These are phyloP conservation scores for Pedicia rivosa DNA, from an alignment of 2,888 invertebrate species.

Conservation along the genomic window DNA sequence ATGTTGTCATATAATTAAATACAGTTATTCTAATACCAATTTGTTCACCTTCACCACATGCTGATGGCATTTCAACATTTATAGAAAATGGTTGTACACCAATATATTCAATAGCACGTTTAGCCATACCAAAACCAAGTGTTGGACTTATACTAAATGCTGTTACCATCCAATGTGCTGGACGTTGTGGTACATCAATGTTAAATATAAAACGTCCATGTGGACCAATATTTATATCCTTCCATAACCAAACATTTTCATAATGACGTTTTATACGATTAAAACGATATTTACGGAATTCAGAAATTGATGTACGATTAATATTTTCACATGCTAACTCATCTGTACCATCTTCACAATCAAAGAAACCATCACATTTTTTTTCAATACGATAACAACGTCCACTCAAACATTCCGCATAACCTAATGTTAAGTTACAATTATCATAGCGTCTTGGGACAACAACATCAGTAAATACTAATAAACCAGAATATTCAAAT, in stretches of 20 bases:
- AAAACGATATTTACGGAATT: constrained; percentile 65
- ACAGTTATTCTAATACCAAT: constrained; percentile 82
- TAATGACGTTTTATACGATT: constrained; percentile 81
- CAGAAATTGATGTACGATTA: constrained; percentile 48
- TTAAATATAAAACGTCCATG: constrained; percentile 81
- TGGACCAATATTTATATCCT: constrained; percentile 82
- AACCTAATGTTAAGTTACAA: constrained; percentile 60
- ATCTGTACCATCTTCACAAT: constrained; percentile 77
- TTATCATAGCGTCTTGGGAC: constrained; percentile 47
- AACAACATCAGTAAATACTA: constrained; percentile 81
- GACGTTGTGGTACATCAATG: constrained; percentile 64
- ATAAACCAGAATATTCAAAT: constrained; percentile 74
- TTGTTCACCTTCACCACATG: constrained; percentile 81
- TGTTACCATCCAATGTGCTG: constrained; percentile 86
- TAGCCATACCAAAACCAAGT: constrained; percentile 74
- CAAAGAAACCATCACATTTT: constrained; percentile 59
- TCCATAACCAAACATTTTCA: constrained; percentile 92
- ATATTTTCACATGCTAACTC: constrained; percentile 57
- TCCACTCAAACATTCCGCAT: constrained; percentile 65
- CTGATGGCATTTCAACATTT: constrained; percentile 78
- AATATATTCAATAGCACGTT: constrained; percentile 66
- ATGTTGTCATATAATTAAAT: constrained; percentile 81
- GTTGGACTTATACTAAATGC: constrained; percentile 81
- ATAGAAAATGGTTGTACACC: constrained; percentile 90
- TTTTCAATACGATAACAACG: constrained; percentile 60